Conservation (phyloP, 2,888 invertebrate species). For the Apotomis turbidana region DNA sequence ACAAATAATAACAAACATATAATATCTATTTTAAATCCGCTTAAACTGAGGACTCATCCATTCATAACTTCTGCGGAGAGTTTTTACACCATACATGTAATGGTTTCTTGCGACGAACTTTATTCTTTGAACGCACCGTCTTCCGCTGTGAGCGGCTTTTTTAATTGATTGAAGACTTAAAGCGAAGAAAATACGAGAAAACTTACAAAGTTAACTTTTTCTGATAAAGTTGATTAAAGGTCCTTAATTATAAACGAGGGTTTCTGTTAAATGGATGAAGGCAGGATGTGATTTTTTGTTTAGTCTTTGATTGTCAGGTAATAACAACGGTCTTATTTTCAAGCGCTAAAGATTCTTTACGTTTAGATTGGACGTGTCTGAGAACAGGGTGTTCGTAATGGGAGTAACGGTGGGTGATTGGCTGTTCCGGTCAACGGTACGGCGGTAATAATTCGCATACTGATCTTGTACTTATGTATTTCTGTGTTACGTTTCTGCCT, state of each 20-base stretch:
- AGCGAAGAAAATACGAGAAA: slow-evolving; percentile 19
- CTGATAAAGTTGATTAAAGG: slow-evolving; percentile 17
- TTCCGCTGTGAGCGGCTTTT: slow-evolving; percentile 20
- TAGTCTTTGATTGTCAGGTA: background rate
- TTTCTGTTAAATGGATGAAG: slow-evolving; percentile 15
- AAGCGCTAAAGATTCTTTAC: slow-evolving; percentile 6
- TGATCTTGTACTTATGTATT: background rate
- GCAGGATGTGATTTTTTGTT: slow-evolving; percentile 16
- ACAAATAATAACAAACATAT: too few relatives aligned
- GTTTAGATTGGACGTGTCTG: background rate
- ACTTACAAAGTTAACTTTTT: slow-evolving; percentile 9
- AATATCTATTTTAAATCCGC: background rate
- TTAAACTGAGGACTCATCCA: slow-evolving; percentile 2
- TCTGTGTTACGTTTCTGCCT: too few relatives aligned
- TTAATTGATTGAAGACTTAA: slow-evolving; percentile 24
- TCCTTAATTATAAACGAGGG: background rate
- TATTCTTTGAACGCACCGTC: slow-evolving; percentile 33
- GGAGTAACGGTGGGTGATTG: slow-evolving; percentile 26
- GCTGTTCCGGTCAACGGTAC: slow-evolving; percentile 21
- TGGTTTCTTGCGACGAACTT: slow-evolving; percentile 29
- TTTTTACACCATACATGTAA: slow-evolving; percentile 28
- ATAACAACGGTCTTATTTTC: background rate
- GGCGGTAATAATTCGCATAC: slow-evolving; percentile 23
- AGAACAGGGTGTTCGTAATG: slow-evolving; percentile 20
- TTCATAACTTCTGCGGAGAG: slow-evolving; percentile 24